Evolutionary conservation across 2,888 invertebrate species (phyloP).

Genomic region (Zygaena filipendulae): DNA sequence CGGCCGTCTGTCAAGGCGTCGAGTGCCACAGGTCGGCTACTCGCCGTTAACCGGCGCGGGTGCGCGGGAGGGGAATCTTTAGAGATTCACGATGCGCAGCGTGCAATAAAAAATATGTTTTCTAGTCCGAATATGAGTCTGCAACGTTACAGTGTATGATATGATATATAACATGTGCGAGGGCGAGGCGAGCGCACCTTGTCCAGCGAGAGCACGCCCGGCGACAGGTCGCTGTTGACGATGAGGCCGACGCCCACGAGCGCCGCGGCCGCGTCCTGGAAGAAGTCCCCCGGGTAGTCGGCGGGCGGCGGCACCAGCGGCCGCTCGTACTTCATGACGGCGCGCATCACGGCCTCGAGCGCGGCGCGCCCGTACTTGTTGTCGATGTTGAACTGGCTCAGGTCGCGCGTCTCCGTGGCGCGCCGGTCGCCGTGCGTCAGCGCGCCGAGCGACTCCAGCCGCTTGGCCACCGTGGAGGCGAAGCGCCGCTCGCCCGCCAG

Average conservation of each 20-base stretch:
- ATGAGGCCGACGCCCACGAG: constrained; percentile 96
- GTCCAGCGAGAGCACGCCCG: constrained; percentile 83
- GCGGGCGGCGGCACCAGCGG: constrained; percentile 87
- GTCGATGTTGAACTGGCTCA: constrained; percentile 98
- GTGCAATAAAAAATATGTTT: too few species aligned
- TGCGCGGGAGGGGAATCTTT: too few species aligned
- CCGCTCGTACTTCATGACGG: constrained; percentile 89
- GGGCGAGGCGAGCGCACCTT: too few species aligned
- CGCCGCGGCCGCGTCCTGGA: constrained; percentile 94
- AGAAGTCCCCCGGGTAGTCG: constrained; percentile 94
- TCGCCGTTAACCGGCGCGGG: too few species aligned
- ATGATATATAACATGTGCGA: too few species aligned
- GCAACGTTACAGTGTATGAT: too few species aligned
- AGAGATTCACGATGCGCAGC: too few species aligned
- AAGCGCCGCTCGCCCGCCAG: constrained; percentile 97
- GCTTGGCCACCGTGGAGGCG: constrained; percentile 96
- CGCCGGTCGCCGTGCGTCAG: constrained; percentile 98
- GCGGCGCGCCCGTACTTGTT: constrained; percentile 90
- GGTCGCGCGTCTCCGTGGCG: constrained; percentile 96
- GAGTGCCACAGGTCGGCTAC: too few species aligned
- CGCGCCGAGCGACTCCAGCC: constrained; percentile 95
- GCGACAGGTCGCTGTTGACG: constrained; percentile 84
- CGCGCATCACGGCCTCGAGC: constrained; percentile 94
- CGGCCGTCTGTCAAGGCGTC: too few species aligned
- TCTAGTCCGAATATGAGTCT: too few species aligned